phyloP scores from a whole-genome alignment of 2,113 vertebrate species.

The Mirounga angustirostris region DNA sequence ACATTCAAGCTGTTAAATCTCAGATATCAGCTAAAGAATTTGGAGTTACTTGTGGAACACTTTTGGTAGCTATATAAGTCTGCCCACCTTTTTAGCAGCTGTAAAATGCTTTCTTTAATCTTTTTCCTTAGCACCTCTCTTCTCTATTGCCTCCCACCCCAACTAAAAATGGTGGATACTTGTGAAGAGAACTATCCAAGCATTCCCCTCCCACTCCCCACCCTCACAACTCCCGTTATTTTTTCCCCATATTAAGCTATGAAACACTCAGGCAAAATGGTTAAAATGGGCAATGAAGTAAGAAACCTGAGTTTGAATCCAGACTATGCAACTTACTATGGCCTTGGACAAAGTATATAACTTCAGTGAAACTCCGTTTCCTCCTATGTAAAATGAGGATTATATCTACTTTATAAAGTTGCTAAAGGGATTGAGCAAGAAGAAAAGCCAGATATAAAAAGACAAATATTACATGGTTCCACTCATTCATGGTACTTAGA shows the following conservation, averaged over 20 bases:
- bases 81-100: background rate
- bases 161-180: background rate
- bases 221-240: background rate
- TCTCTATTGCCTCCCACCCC: background rate
- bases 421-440: background rate
- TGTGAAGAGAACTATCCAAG: background rate
- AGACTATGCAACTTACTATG: background rate
- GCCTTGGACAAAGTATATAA: background rate
- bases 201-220: background rate
- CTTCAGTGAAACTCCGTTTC: background rate
- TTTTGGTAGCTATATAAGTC: background rate
- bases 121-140: background rate
- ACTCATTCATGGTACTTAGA: background rate
- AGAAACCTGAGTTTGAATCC: background rate
- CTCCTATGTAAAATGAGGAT: background rate
- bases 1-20: background rate
- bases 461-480: background rate
- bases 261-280: slow-evolving; percentile 12
- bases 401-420: slow-evolving; percentile 19
- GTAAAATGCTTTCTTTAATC: background rate
- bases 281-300: background rate
- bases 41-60: background rate
- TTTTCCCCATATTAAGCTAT: background rate
- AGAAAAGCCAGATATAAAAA: slow-evolving; percentile 10
- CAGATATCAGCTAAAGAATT: background rate